These are phyloP conservation scores for Sarcoramphus papa DNA, from an alignment of 2,797 vertebrate genomes.

Conservation along the genomic window DNA sequence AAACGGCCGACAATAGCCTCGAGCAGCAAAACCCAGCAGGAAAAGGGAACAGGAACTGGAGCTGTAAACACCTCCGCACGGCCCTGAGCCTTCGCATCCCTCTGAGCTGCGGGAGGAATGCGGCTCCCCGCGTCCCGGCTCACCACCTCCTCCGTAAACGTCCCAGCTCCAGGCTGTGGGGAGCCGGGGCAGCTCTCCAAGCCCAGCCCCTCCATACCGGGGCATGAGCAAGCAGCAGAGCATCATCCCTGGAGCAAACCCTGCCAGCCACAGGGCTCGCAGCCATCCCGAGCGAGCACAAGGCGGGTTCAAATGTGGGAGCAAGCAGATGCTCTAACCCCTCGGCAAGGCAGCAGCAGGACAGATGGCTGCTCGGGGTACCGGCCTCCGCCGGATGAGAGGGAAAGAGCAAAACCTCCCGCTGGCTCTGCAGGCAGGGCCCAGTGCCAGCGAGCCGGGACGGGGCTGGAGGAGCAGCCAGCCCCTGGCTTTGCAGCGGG, in stretches of 20 bases:
- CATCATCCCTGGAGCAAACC: background rate
- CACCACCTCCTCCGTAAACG: background rate
- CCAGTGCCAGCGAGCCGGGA: rapidly evolving
- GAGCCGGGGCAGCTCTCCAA: background rate
- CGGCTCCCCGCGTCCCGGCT: rapidly evolving
- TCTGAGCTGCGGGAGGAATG: background rate
- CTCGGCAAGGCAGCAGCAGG: background rate
- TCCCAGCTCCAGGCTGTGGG: rapidly evolving
- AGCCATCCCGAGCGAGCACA: rapidly evolving
- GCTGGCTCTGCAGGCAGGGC: background rate
- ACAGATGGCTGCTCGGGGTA: background rate
- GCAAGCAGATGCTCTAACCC: background rate
- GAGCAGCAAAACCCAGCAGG: slow-evolving; percentile 15
- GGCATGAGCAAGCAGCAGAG: rapidly evolving
- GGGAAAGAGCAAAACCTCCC: background rate
- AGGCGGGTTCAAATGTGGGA: rapidly evolving
- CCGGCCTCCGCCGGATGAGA: rapidly evolving
- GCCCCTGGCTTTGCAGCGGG: background rate
- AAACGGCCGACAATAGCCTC: background rate
- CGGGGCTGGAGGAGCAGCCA: background rate
- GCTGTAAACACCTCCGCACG: background rate
- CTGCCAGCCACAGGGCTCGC: background rate
- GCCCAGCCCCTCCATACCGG: rapidly evolving
- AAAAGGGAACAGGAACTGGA: slow-evolving; percentile 32
- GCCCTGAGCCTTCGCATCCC: background rate